Evolutionary conservation across 2,797 vertebrate genomes (phyloP), one percentile per base, ranked within the genome.

Genomic region (Triplophysa yarkandensis): DNA sequence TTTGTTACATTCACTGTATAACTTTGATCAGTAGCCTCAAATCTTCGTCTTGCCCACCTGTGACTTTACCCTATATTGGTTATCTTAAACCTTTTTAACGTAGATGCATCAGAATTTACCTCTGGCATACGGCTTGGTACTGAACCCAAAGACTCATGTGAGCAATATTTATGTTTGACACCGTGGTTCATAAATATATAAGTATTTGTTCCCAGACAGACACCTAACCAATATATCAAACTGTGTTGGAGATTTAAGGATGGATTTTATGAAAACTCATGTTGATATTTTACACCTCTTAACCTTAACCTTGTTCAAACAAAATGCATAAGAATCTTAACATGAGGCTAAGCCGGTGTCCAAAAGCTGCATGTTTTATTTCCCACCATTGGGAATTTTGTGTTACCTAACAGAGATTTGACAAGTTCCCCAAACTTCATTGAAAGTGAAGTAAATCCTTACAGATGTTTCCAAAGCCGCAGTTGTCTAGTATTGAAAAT

Each of bases 401-500:
- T 32, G 60, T 72, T 65, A 73, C 19, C 71, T 73, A 73, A 64
- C 16, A 19, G 25, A 10, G 25, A 17, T 17, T 52, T 43, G 54
- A 64, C n/a, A 44, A 46, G 63, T 74, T 74, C 63, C 21, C 48
- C 41, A 67, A 74, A 74, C 54, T 52, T 66, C 36, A 65, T 44
- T 30, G 36, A 58, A 39, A 48, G 63, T 34, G 1, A 36, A 19
- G 63, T 74, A 48, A 74, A 74, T 67, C 72, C 63, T 58, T 19
- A 67, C 72, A 74, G 72, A 77, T 70, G 67, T 57, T 63, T 70
- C 28, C 58, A 69, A 69, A 70, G 67, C 66, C 16, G 48, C 74
- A 62, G 34, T 70, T 27, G 54, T 32, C 34, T 30, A 16, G 21
- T 11, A 11, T 21, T 25, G 32, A 34, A 55, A 39, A 43, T 55